Evolutionary conservation across 2,888 invertebrate species (phyloP).

Genomic region (Parascotia fuliginaria): DNA sequence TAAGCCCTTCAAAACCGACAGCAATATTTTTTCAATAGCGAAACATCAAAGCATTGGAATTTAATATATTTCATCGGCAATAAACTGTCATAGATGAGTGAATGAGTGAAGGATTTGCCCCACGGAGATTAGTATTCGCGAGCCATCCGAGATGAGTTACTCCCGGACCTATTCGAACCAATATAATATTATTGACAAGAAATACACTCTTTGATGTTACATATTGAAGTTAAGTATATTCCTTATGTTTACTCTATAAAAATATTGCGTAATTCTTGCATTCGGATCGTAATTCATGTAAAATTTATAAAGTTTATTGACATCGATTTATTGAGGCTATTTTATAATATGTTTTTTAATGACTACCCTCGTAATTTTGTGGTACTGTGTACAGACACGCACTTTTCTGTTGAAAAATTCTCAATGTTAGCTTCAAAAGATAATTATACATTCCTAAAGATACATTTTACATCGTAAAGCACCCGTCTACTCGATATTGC

Average conservation of each 20-base stretch:
- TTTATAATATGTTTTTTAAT: too few species aligned
- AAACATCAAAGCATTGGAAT: not conserved
- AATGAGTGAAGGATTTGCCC: not conserved
- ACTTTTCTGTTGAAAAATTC: too few species aligned
- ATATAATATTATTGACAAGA: slow-evolving; percentile 41
- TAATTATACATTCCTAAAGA: too few species aligned
- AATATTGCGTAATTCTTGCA: slow-evolving; percentile 29
- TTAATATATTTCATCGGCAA: not conserved
- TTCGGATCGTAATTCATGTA: slow-evolving; percentile 31
- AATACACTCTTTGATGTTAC: slow-evolving; percentile 36
- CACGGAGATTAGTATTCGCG: slow-evolving; percentile 22
- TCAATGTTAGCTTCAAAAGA: too few species aligned
- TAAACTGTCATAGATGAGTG: not conserved
- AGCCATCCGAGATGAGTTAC: slow-evolving; percentile 18
- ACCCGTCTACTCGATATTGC: too few species aligned
- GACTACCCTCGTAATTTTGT: too few species aligned
- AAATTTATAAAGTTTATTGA: slow-evolving; percentile 27
- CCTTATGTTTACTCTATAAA: slow-evolving; percentile 33
- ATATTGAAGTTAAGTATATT: slow-evolving; percentile 33
- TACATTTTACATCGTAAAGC: too few species aligned
- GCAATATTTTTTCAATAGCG: not conserved
- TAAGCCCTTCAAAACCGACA: too few species aligned
- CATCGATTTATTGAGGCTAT: not conserved
- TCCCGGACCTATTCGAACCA: slow-evolving; percentile 30
- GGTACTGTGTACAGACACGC: too few species aligned